These are phyloP conservation scores for Drosophila triauraria DNA, from an alignment of 1,140 invertebrate species.

Conservation along the genomic window DNA sequence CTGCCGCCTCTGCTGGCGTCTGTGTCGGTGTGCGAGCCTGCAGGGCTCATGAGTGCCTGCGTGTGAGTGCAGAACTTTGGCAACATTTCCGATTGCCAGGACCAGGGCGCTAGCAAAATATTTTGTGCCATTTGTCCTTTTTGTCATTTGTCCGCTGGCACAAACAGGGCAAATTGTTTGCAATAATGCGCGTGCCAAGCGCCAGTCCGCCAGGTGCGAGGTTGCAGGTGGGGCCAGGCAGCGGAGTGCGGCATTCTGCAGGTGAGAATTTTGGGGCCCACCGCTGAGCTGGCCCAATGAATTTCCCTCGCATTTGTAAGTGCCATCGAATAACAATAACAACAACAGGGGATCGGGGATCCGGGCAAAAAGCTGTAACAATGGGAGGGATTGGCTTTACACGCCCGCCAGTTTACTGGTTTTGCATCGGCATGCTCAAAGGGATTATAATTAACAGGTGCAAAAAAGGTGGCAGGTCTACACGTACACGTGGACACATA, in stretches of 20 bases:
- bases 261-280: slow-evolving; percentile 25
- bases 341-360: slow-evolving; percentile 2
- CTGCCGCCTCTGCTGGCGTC: neutral
- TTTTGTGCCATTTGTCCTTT: slow-evolving; percentile 59
- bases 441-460: slow-evolving; percentile 40
- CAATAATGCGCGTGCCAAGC: slow-evolving; percentile 78
- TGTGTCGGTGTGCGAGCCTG: slow-evolving; percentile 19
- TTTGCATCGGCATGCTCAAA: slow-evolving; percentile 10
- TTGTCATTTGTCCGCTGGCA: slow-evolving; percentile 73
- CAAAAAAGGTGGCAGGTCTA: slow-evolving; percentile 24
- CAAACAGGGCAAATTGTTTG: slow-evolving; percentile 80
- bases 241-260: slow-evolving; percentile 22
- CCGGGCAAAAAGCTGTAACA: slow-evolving; percentile 26
- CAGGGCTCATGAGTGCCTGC: slow-evolving; percentile 33
- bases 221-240: slow-evolving; percentile 14
- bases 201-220: slow-evolving; percentile 29
- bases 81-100: slow-evolving; percentile 79
- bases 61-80: slow-evolving; percentile 68
- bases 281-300: slow-evolving; percentile 55
- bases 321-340: slow-evolving; percentile 53
- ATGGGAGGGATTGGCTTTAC: slow-evolving; percentile 33
- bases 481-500: neutral
- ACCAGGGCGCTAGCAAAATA: slow-evolving; percentile 38
- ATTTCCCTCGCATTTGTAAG: slow-evolving; percentile 64
- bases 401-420: slow-evolving; percentile 28